phyloP scores from a whole-genome alignment of 2,797 vertebrate species.

The Scarus forsteni region DNA sequence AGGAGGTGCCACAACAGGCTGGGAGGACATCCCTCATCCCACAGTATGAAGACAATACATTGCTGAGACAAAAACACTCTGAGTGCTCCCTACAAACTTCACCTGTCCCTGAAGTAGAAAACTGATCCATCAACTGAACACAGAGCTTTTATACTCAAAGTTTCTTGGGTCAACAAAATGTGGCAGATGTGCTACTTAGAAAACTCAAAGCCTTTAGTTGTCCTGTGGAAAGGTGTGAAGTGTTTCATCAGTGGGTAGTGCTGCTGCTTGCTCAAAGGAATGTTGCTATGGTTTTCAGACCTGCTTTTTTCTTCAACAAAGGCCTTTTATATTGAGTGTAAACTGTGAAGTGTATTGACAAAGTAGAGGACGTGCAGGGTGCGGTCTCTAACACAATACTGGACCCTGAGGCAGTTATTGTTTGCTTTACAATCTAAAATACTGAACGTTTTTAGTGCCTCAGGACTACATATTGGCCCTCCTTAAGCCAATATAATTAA shows the following conservation, averaged over 20 bases:
- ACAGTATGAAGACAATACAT: constrained; percentile 17
- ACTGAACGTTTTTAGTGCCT: constrained; percentile 30
- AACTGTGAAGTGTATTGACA: constrained; percentile 40
- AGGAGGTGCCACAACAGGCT: constrained; percentile 69
- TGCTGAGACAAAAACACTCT: constrained; percentile 19
- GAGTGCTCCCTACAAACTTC: constrained; percentile 22
- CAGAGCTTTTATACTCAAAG: background rate
- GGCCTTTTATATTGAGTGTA: constrained; percentile 41
- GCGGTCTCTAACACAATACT: constrained; percentile 41
- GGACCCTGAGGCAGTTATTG: constrained; percentile 48
- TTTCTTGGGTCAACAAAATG: background rate
- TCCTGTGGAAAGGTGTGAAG: background rate
- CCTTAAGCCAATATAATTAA: constrained; percentile 65
- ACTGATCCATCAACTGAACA: background rate
- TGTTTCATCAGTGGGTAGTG: background rate
- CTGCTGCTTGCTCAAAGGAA: constrained; percentile 8
- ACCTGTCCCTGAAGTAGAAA: background rate
- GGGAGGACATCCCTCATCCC: constrained; percentile 48
- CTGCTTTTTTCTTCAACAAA: constrained; percentile 45
- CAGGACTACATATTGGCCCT: constrained; percentile 30
- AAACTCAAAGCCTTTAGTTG: background rate
- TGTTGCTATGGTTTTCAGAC: constrained; percentile 19
- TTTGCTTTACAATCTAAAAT: constrained; percentile 57
- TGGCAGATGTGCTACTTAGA: background rate
- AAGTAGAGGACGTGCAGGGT: constrained; percentile 61